Percentiles rank a stretch among this genome's conserved stretches.
These are phyloP conservation scores for Pemphigus obesinymphae DNA, from an alignment of 1,140 invertebrate genomes.

Conservation along the genomic window DNA sequence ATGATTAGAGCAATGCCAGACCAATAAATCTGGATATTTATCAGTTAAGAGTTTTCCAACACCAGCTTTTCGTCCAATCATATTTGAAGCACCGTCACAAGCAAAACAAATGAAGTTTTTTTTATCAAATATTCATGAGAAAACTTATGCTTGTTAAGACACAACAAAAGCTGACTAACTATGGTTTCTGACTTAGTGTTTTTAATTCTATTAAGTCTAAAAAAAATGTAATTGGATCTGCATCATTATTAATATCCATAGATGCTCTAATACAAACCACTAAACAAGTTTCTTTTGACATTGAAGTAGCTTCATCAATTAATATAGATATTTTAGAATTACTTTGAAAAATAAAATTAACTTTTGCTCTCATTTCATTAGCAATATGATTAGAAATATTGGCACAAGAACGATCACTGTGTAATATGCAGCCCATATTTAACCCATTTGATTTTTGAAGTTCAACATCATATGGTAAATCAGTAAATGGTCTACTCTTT, in stretches of 20 bases:
- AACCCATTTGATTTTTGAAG: neutral
- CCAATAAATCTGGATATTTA: conserved; percentile 1
- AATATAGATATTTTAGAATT: neutral
- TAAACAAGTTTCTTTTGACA: conserved; percentile 1
- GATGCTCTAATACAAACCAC: conserved; percentile 9
- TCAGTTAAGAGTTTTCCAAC: neutral
- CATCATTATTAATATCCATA: neutral
- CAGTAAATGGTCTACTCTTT: conserved; percentile 12
- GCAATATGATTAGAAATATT: conserved; percentile 2
- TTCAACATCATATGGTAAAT: conserved; percentile 2
- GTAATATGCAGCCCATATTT: neutral
- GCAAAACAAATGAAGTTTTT: neutral
- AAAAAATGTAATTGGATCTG: neutral
- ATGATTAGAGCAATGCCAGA: conserved; percentile 20
- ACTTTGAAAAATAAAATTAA: conserved; percentile 2
- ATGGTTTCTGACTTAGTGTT: conserved; percentile 5
- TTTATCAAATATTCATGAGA: conserved; percentile 1
- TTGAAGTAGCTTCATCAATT: no score
- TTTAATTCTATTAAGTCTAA: conserved; percentile 10
- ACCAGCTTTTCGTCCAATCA: conserved; percentile 8
- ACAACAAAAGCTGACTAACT: neutral
- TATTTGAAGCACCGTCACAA: neutral
- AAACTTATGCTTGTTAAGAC: conserved; percentile 1
- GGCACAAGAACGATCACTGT: conserved; percentile 8
- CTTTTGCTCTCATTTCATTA: conserved; percentile 1